Conservation (phyloP, 2,113 vertebrate genomes). For the Sinocyclocheilus anshuiensis region DNA sequence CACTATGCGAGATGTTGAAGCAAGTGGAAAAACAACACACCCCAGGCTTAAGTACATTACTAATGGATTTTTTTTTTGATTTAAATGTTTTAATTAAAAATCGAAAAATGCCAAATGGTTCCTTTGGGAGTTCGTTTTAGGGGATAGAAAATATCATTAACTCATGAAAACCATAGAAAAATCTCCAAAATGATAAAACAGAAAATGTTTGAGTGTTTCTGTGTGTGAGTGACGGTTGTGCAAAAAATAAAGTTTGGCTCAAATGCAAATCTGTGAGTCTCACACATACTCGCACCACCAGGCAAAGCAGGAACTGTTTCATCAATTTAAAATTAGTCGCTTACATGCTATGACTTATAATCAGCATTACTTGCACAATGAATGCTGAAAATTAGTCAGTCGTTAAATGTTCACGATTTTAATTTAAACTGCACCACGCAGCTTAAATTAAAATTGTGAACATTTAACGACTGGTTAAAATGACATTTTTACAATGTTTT, state of each 20-base stretch:
- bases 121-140: neutral
- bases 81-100: constrained; percentile 21
- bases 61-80: neutral
- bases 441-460: neutral
- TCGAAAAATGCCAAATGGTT: neutral
- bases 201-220: neutral
- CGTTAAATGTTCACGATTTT: neutral
- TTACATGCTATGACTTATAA: neutral
- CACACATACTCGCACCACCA: neutral
- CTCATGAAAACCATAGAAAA: neutral
- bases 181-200: neutral
- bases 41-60: neutral
- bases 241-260: neutral
- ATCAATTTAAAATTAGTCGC: constrained; percentile 34
- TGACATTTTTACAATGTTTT: neutral
- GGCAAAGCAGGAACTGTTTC: constrained; percentile 22
- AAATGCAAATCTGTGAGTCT: neutral
- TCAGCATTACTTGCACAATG: neutral
- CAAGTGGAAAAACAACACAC: neutral
- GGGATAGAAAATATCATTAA: neutral
- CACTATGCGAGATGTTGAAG: neutral
- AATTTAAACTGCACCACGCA: neutral
- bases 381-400: neutral
- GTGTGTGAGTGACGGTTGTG: neutral
- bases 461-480: neutral